phyloP scores from a whole-genome alignment of 2,888 invertebrate genomes.

The Melinopterus prodromus region DNA sequence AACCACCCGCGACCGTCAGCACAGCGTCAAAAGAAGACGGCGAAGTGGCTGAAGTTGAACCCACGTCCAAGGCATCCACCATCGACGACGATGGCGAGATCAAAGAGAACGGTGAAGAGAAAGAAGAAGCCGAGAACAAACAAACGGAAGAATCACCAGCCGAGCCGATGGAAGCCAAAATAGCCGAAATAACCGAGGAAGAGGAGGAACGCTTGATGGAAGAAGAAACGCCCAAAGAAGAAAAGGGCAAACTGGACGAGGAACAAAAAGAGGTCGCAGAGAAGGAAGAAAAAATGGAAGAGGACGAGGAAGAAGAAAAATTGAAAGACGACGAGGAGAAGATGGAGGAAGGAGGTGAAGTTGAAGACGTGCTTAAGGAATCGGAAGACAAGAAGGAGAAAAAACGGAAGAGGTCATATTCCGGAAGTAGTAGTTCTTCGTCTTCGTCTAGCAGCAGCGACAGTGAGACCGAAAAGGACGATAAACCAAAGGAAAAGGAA shows the following conservation, averaged over 20 bases:
- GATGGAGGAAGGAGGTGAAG: slow-evolving; percentile 25
- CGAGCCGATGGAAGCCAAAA: slow-evolving; percentile 25
- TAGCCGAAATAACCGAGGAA: slow-evolving; percentile 46
- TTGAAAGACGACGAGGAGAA: slow-evolving; percentile 55
- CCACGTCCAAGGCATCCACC: slow-evolving; percentile 29
- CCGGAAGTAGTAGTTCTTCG: slow-evolving; percentile 63
- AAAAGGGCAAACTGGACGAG: slow-evolving; percentile 59
- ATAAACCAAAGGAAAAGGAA: slow-evolving; percentile 50
- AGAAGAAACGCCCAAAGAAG: slow-evolving; percentile 52
- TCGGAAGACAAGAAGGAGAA: slow-evolving; percentile 46
- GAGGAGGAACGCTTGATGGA: slow-evolving; percentile 51
- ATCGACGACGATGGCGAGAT: slow-evolving; percentile 28
- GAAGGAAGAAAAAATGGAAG: slow-evolving; percentile 37
- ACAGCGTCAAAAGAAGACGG: slow-evolving; percentile 48
- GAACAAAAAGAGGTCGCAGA: slow-evolving; percentile 57
- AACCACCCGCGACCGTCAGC: slow-evolving; percentile 44
- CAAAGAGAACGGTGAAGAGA: slow-evolving; percentile 39
- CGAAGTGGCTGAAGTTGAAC: slow-evolving; percentile 52
- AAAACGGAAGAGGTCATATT: slow-evolving; percentile 63
- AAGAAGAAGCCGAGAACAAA: slow-evolving; percentile 34
- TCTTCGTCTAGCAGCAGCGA: slow-evolving; percentile 61
- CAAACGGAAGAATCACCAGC: slow-evolving; percentile 25
- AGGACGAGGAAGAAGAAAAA: slow-evolving; percentile 52
- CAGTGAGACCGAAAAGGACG: slow-evolving; percentile 53
- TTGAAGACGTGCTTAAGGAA: neutral